Evolutionary conservation across 1,140 invertebrate genomes (phyloP).

Genomic region (Laodelphax striatellus): DNA sequence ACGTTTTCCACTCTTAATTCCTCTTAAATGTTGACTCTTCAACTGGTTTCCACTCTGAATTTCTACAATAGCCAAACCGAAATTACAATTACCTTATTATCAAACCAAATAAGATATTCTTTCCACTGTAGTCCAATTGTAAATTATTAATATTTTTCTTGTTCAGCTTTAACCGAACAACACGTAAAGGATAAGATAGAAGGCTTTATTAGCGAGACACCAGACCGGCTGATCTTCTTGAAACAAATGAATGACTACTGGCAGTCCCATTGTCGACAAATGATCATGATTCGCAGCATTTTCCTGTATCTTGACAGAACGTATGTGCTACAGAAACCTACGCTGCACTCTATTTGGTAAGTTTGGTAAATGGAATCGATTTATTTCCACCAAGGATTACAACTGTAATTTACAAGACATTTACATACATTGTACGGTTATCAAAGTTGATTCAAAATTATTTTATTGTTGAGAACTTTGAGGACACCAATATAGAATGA

Average conservation of each 20-base stretch:
- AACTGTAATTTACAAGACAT: too few relatives aligned
- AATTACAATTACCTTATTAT: too few relatives aligned
- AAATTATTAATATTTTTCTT: background rate
- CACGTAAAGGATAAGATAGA: constrained; percentile 85
- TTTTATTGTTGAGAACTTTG: too few relatives aligned
- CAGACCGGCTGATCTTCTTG: constrained; percentile 84
- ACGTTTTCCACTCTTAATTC: too few relatives aligned
- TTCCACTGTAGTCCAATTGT: background rate
- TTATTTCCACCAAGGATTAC: too few relatives aligned
- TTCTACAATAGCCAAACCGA: too few relatives aligned
- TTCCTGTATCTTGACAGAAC: constrained; percentile 95
- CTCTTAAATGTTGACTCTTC: too few relatives aligned
- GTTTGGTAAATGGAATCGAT: constrained; percentile 18
- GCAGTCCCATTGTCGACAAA: constrained; percentile 90
- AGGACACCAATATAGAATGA: too few relatives aligned
- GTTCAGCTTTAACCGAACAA: constrained; percentile 58
- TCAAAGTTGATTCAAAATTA: too few relatives aligned
- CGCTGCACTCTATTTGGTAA: constrained; percentile 92
- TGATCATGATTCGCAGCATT: constrained; percentile 98
- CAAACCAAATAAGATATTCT: too few relatives aligned
- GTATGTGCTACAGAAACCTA: constrained; percentile 90
- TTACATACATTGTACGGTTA: too few relatives aligned
- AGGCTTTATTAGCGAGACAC: constrained; percentile 77
- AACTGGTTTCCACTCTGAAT: too few relatives aligned
- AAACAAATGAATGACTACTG: constrained; percentile 93